Base-by-base conservation (phyloP, 2,888 invertebrate species). In the Serrognathus titanus region DNA sequence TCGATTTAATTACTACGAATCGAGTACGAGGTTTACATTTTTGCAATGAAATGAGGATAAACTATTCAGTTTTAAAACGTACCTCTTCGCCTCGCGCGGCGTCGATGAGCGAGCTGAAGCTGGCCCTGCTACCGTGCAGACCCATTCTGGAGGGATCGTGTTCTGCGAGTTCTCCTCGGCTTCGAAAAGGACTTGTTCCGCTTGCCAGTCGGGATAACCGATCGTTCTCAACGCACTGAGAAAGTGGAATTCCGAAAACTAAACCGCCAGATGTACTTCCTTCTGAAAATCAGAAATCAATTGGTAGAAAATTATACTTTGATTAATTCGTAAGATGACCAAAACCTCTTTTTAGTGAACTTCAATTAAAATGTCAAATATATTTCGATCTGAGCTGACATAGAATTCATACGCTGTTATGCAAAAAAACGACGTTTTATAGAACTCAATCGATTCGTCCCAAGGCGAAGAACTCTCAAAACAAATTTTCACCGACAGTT, bases 181-280 rank as follows among this genome's bases (percentile, higher is more conserved):
- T 69, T 12, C 70, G 63, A 53, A 69, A 69, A 4, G 69, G 63
- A 57, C 67, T 66, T 5, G 68, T 70, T 39, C 68, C 68, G 24
- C 66, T 64, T 4, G 79, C 77, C 38, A 78, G 76, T 64, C 82
- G 78, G 24, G 80, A 75, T 55, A 84, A 70, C 57, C 83, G 77
- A 77, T 94, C 94, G 66, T 92, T 89, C 71, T 90, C 88, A 66
- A 95, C 85, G 73, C 94, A 94, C 72, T 90, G 90, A 51, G 86
- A 82, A 64, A 96, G 78, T 1, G 94, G 87, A 63, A 94, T 87
- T 7, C 94, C 94, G 71, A 96, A 96, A 54, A 93, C 90, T 66
- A 89, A 80, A 55, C 91, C 88, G 63, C 80, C 74, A 16, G 66
- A 51, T 20, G 39, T 43, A 48, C 57, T 60, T 31, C 67, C 68